Evolutionary conservation across 2,113 vertebrate species (phyloP).

Genomic region (Pipa parva): DNA sequence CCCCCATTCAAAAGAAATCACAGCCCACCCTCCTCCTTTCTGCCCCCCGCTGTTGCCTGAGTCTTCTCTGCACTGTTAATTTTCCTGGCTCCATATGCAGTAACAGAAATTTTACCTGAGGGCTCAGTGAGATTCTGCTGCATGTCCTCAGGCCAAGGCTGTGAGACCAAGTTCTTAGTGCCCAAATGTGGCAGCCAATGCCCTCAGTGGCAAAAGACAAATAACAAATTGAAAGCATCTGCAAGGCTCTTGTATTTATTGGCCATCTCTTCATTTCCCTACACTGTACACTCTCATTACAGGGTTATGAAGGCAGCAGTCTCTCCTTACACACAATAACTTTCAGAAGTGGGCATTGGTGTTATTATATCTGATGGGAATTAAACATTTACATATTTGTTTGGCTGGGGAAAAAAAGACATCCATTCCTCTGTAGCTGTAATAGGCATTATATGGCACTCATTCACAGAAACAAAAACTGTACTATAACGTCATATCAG

Average conservation of each 20-base stretch:
- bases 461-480: no score
- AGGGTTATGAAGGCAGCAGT: neutral
- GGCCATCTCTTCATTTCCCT: neutral
- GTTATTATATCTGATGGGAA: neutral
- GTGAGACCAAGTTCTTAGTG: conserved; percentile 92
- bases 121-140: conserved; percentile 94
- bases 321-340: neutral
- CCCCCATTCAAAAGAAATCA: conserved; percentile 64
- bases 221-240: conserved; percentile 72
- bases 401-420: neutral
- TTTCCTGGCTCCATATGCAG: conserved; percentile 99
- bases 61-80: conserved; percentile 99
- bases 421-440: no score
- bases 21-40: conserved; percentile 43
- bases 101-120: conserved; percentile 99
- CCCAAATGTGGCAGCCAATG: conserved; percentile 81
- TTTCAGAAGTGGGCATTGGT: neutral
- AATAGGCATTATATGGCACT: no score
- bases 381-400: neutral
- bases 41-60: conserved; percentile 88
- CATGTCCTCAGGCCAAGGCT: conserved; percentile 95
- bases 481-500: no score
- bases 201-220: conserved; percentile 64
- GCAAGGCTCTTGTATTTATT: conserved; percentile 49
- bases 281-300: neutral